A percentile compares a stretch with the other conserved stretches of the same genome.
phyloP scores from a whole-genome alignment of 2,888 invertebrate species.

The Leptinotarsa haldemani region DNA sequence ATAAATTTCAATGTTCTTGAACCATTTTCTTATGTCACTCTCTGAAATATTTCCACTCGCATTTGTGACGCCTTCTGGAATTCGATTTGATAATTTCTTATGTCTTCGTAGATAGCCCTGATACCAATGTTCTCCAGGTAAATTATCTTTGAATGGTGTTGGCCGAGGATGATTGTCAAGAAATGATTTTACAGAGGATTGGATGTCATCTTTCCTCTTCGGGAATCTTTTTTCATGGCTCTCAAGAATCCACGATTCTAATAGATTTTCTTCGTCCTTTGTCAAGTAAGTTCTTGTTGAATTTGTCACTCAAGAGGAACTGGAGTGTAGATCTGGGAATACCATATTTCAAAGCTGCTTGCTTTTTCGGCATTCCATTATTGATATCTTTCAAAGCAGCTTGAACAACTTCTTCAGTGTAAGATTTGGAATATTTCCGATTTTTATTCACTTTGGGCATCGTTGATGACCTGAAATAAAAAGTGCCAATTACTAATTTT shows the following conservation, averaged over 20 bases:
- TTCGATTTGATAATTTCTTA: conserved; percentile 13
- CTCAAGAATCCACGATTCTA: conserved; percentile 11
- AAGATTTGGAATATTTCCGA: neutral
- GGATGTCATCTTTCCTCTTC: conserved; percentile 22
- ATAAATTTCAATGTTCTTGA: conserved; percentile 30
- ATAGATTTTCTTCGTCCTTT: conserved; percentile 21
- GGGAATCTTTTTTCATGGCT: conserved; percentile 30
- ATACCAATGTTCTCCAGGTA: conserved; percentile 38
- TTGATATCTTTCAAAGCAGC: neutral
- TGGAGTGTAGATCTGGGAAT: neutral
- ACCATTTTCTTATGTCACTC: conserved; percentile 37
- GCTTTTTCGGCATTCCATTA: neutral
- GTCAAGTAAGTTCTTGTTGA: neutral
- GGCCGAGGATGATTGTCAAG: conserved; percentile 16
- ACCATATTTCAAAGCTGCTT: neutral
- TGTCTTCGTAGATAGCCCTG: conserved; percentile 26
- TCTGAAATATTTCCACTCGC: conserved; percentile 20
- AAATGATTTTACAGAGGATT: conserved; percentile 27
- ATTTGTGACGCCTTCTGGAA: conserved; percentile 23
- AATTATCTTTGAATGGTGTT: conserved; percentile 34
- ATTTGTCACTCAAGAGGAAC: neutral
- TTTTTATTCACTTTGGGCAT: neutral
- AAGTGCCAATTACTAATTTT: neutral
- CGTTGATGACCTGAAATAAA: neutral
- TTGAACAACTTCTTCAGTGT: neutral